Evolutionary conservation across 64 coral and sea anemone genomes (phyloP).

Genomic region (Stylophora pistillata): DNA sequence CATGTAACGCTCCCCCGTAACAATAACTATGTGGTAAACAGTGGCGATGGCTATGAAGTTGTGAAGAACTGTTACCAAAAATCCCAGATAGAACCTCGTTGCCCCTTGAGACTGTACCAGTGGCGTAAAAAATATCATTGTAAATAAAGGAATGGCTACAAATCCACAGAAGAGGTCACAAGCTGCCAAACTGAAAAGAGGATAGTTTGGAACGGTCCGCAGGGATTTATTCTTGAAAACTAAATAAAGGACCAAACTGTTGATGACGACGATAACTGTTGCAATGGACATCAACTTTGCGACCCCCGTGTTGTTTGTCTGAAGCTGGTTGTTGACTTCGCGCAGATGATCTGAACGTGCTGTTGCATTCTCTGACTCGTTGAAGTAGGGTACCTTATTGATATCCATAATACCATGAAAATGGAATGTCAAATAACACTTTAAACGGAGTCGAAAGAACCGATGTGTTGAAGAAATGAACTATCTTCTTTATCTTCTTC

Average conservation of each 20-base stretch:
- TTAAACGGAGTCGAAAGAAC: too few relatives aligned
- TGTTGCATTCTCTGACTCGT: background rate
- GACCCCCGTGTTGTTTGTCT: background rate
- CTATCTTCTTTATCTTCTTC: too few relatives aligned
- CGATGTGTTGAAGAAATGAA: too few relatives aligned
- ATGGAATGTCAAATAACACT: too few relatives aligned
- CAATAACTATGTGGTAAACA: constrained; percentile 16
- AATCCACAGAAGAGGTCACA: constrained; percentile 18
- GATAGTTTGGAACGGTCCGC: constrained; percentile 39
- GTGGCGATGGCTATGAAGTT: constrained; percentile 20
- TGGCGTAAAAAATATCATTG: background rate
- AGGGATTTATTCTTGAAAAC: background rate
- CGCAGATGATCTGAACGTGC: too few relatives aligned
- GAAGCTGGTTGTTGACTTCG: background rate
- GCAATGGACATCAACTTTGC: constrained; percentile 21
- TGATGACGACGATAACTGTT: constrained; percentile 1
- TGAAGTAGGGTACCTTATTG: background rate
- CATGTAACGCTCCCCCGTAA: constrained; percentile 24
- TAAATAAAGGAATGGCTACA: constrained; percentile 10
- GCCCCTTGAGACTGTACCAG: background rate
- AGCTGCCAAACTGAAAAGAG: constrained; percentile 20
- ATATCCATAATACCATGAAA: too few relatives aligned
- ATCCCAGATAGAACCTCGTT: constrained; percentile 17
- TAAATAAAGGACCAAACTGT: constrained; percentile 26
- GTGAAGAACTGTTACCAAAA: constrained; percentile 25